Evolutionary conservation across 2,113 vertebrate species (phyloP).

Genomic region (Clarias batrachus): DNA sequence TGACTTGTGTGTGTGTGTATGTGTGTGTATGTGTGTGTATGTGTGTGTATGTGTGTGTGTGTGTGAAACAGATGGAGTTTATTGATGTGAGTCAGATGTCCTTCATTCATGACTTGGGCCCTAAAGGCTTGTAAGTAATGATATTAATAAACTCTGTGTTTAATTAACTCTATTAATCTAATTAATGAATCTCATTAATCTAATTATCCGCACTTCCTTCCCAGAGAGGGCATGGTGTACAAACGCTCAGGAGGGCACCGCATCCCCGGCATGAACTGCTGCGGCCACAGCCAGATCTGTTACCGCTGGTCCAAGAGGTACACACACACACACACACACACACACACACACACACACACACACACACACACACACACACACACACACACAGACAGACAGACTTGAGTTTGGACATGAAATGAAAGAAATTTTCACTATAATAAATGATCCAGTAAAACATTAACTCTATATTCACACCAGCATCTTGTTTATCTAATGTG

Average conservation of each 20-base stretch:
- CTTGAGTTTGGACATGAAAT: too few species aligned
- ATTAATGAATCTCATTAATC: not conserved
- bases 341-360: not conserved
- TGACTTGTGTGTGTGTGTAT: not conserved
- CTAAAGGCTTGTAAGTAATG: conserved; percentile 93
- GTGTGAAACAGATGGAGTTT: conserved; percentile 85
- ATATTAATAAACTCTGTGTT: conserved; percentile 16
- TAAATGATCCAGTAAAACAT: too few species aligned
- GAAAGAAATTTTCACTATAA: too few species aligned
- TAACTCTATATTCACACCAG: too few species aligned
- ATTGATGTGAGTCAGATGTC: conserved; percentile 94
- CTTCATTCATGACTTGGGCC: conserved; percentile 94
- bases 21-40: not conserved
- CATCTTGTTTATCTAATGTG: too few species aligned
- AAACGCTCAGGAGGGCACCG: conserved; percentile 95
- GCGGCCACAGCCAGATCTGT: conserved; percentile 87
- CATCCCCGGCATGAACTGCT: conserved; percentile 94
- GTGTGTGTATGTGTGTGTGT: conserved; percentile 21
- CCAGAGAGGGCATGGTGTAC: conserved; percentile 93
- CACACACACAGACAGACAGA: too few species aligned
- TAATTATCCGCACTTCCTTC: conserved; percentile 27
- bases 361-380: not conserved
- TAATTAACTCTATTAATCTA: not conserved
- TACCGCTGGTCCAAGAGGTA: conserved; percentile 98
- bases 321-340: not conserved